Evolutionary conservation across 1,140 invertebrate species (phyloP), one percentile per base, ranked within the genome.

Genomic region (Sarcophaga peregrina): DNA sequence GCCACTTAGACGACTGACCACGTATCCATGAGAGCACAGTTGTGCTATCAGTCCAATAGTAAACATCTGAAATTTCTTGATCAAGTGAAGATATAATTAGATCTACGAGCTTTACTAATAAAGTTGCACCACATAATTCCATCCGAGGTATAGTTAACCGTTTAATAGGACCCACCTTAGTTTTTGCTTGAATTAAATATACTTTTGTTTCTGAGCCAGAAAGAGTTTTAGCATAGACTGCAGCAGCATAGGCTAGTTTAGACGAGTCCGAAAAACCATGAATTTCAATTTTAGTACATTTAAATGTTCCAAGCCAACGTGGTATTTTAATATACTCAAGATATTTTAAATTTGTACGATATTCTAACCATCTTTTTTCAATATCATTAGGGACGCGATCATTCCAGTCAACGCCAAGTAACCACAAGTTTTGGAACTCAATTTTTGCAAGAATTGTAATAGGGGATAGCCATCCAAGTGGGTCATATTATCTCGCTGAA

Each of bases 391-490:
- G 72, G 10, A 83, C 15, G 3, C n/a, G 2, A 25, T 81, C 83
- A 54, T 82, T 72, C 73, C 73, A 83, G 9, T 76, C 73, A n/a
- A 81, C 37, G 1, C 58, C 17, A 13, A 13, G 46, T 15, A 73
- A n/a, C 83, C 58, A 80, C 47, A 80, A n/a, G 2, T 45, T 82
- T 86, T 92, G 90, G 17, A 91, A 87, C 2, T 92, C 48, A 5
- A 91, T 85, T 84, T 91, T 91, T n/a, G 86, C 86, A 8, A 73
- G 83, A 15, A 92, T 84, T 10, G 88, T 87, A 11, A 88, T 81
- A 4, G 91, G 91, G 8, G 86, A 82, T 6, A 91, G 81, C 68
- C 87, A 87, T 8, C 90, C 91, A 7, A 89, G 45, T 8, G 88
- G 87, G 83, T 91, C 89, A 82, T 87, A 91, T 5, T 90, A 78